A percentile compares a stretch with the other conserved stretches of the same genome.
Evolutionary conservation across 2,113 vertebrate species (phyloP).

Genomic region (Calonectris borealis): DNA sequence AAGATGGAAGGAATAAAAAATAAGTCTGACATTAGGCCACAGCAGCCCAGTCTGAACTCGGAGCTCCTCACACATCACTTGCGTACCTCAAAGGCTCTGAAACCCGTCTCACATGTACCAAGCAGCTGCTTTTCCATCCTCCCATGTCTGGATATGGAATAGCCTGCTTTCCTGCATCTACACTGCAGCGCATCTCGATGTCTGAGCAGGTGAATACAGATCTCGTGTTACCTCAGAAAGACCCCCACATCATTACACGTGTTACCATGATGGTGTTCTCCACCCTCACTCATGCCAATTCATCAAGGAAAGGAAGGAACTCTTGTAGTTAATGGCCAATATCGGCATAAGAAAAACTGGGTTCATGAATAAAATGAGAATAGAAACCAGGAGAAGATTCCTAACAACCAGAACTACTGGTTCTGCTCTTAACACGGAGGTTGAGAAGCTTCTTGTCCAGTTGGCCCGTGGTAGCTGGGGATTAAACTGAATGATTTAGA

Average conservation of each 20-base stretch:
- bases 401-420: neutral
- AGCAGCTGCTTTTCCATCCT: neutral
- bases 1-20: neutral
- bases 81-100: neutral
- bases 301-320: neutral
- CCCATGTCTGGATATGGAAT: neutral
- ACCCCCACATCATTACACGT: neutral
- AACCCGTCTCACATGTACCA: neutral
- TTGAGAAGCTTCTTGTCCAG: neutral
- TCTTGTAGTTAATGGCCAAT: neutral
- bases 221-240: neutral
- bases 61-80: neutral
- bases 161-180: neutral
- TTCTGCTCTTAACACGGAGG: neutral
- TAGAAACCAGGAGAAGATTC: neutral
- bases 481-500: neutral
- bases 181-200: neutral
- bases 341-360: fast-evolving
- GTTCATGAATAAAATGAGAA: neutral
- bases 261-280: neutral
- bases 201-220: neutral
- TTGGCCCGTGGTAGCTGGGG: fast-evolving
- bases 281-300: neutral
- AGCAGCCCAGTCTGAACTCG: neutral
- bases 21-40: neutral